Base-by-base conservation (phyloP, 2,797 vertebrate species). In the Sparidentex hasta region DNA sequence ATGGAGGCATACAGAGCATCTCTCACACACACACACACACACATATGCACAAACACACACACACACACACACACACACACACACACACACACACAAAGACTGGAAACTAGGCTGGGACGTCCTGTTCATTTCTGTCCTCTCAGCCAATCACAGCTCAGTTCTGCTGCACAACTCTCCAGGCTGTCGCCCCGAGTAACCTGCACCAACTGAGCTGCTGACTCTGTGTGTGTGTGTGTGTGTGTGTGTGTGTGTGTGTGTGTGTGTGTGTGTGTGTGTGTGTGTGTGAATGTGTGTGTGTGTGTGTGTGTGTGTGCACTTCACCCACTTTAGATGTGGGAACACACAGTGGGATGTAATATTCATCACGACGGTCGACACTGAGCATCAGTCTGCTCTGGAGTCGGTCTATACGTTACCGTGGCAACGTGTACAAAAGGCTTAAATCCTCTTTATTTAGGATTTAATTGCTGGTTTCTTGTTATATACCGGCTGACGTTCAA, bases 101-200 rank as follows among this genome's bases (percentile, higher is more conserved):
- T 75, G 71, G 71, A 90, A 92, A 92, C 87, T 91, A 91, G 88
- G 88, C 88, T 91, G 83, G 88, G 88, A 91, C 81, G 89, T 92
- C 88, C 88, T 90, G 92, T 94, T 89, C 90, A 76, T 78, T 88
- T 85, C 82, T 80, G 70, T 68, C 62, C 83, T 79, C 83, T 87
- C 74, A 87, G 81, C 87, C 91, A 92, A 93, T 93, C 87, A 86
- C n/a, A 59, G 84, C 88, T 57, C 79, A 74, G 83, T 56, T 81
- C 71, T 73, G 73, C 82, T 76, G 81, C 78, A 69, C 82, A 79
- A 78, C 78, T 89, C 86, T 89, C 75, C 73, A 66, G 86, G 87
- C 90, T 85, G 90, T 88, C 83, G 75, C 85, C 86, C 80, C 6
- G 51, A 78, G 86, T 87, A 86, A 90, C 76, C 77, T 77, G 70